phyloP scores from a whole-genome alignment of 2,888 invertebrate species.

The Ernsta delagoae region DNA sequence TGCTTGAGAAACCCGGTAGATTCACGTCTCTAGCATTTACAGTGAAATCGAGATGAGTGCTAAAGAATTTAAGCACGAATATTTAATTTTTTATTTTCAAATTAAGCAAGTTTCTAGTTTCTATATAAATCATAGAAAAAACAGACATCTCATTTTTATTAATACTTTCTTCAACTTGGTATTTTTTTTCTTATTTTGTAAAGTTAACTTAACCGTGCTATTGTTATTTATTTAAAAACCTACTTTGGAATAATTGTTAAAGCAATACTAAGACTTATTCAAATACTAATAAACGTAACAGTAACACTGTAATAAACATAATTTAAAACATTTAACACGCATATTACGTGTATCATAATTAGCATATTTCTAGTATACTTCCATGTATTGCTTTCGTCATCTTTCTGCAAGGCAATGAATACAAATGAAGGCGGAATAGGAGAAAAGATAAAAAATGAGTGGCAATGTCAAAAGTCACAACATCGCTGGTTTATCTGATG shows the following conservation, averaged over 20 bases:
- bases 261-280: too few relatives aligned
- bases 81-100: slow-evolving; percentile 15
- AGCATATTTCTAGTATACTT: not conserved
- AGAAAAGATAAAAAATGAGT: slow-evolving; percentile 9
- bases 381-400: not conserved
- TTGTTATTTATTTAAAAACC: too few relatives aligned
- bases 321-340: not conserved
- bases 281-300: too few relatives aligned
- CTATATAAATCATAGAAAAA: not conserved
- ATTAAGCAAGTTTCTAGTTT: not conserved
- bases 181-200: too few relatives aligned
- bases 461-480: slow-evolving; percentile 6
- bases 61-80: slow-evolving; percentile 16
- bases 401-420: slow-evolving; percentile 3
- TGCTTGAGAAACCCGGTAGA: slow-evolving; percentile 26
- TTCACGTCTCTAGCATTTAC: slow-evolving; percentile 27
- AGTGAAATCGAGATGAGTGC: slow-evolving; percentile 20
- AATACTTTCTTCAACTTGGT: not conserved
- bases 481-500: not conserved
- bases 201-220: too few relatives aligned
- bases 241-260: too few relatives aligned
- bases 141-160: not conserved
- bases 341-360: not conserved
- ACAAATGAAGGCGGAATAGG: not conserved
- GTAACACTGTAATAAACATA: not conserved